Evolutionary conservation across 2,113 vertebrate species (phyloP), one percentile per base, ranked within the genome.

Genomic region (Ameiurus melas): DNA sequence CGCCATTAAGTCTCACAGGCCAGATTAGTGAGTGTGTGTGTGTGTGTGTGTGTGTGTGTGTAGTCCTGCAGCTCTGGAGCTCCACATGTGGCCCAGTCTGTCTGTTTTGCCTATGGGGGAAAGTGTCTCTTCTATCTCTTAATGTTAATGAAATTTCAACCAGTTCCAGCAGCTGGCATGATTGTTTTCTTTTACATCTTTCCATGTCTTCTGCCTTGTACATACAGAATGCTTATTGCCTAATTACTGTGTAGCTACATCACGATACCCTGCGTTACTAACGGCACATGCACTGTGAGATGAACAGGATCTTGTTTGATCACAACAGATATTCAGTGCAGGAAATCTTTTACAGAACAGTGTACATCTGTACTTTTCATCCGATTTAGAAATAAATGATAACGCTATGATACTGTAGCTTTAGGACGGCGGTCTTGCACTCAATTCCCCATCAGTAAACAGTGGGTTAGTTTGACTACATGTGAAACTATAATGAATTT

Each of bases 71-170:
- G 80, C 55, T 53, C 17, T 43, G 66, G 85, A 85, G 39, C 70
- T 81, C 84, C 84, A 86, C 90, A 83, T 86, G 84, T 90, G 84
- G 62, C 86, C 19, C 47, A 83, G 86, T 90, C 84, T 86, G 80
- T 20, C 85, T 89, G 68, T 73, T 57, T 84, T 53, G 62, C 87
- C 85, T 81, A 22, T 55, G 58, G 80, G 62, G 62, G 43, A 70
- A 64, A 88, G 77, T 84, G 87, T 79, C 87, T 86, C 36, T 73
- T 73, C 36, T 79, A 68, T 86, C 30, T 71, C 20, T 78, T 83
- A 88, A 66, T 81, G 64, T 36, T 57, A 27, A 75, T n/a, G 55
- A 83, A 85, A 58, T 57, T 82, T 57, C n/a, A 73, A 17, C 66
- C 13, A 25, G 53, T 73, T 55, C 80, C 47, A 39, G 55, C 79